Percentiles rank a stretch among this genome's conserved stretches.
Conservation (phyloP, 1,140 invertebrate genomes). For the Lepidostoma basale region DNA sequence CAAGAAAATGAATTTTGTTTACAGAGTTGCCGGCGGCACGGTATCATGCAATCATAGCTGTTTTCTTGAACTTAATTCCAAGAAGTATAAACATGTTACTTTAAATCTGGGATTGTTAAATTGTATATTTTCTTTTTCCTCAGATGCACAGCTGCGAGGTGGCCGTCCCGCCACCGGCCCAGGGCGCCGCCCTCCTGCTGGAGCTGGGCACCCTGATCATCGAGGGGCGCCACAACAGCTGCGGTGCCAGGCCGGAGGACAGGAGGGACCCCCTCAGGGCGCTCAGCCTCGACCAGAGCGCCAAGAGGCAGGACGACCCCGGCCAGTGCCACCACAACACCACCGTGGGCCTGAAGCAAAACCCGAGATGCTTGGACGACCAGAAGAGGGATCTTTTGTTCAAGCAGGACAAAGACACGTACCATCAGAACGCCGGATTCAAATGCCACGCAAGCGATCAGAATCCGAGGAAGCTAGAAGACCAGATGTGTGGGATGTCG, state of each 20-base stretch:
- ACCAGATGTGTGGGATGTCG: too few species aligned
- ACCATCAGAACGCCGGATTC: too few species aligned
- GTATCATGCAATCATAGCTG: too few species aligned
- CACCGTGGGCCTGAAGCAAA: not conserved
- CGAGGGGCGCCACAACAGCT: conserved; percentile 5
- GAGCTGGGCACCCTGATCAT: conserved; percentile 57
- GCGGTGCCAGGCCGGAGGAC: not conserved
- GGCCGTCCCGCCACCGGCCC: conserved; percentile 46
- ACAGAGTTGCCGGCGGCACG: too few species aligned
- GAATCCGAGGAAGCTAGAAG: too few species aligned
- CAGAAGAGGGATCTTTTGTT: not conserved
- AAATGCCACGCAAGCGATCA: too few species aligned
- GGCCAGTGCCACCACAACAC: not conserved
- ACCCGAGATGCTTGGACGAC: not conserved
- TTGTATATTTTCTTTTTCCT: not conserved
- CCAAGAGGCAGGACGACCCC: not conserved
- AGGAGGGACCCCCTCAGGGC: not conserved
- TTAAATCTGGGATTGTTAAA: not conserved
- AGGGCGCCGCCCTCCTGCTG: conserved; percentile 52
- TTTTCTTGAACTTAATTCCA: not conserved
- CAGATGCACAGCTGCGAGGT: conserved; percentile 58
- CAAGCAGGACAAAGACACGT: too few species aligned
- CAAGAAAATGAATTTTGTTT: too few species aligned
- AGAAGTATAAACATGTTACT: not conserved
- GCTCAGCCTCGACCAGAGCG: not conserved